Percentiles rank a stretch among this genome's conserved stretches.
phyloP scores from a whole-genome alignment of 2,888 invertebrate species.

The Apocheima hispidaria region DNA sequence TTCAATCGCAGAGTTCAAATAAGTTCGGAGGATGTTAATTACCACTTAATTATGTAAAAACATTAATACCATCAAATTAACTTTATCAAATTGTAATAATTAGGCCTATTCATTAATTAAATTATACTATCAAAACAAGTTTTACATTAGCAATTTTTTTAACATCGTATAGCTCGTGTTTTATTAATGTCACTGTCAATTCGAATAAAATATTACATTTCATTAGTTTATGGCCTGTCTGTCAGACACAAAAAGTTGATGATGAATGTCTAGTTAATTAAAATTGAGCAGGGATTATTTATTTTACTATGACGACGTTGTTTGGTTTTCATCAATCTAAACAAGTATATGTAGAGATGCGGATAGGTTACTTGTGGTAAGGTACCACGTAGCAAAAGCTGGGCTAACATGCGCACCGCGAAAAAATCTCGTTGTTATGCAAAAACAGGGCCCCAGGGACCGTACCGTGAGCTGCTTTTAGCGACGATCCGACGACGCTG shows the following conservation, averaged over 20 bases:
- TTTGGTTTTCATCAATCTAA: not conserved
- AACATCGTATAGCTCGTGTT: slow-evolving; percentile 26
- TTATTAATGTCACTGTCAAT: slow-evolving; percentile 37
- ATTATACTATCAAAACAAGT: slow-evolving; percentile 16
- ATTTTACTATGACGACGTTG: slow-evolving; percentile 3
- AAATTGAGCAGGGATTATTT: slow-evolving; percentile 2
- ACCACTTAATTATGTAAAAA: slow-evolving; percentile 25
- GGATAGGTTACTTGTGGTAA: not conserved
- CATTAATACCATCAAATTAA: slow-evolving; percentile 20
- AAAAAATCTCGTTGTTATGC: too few relatives aligned
- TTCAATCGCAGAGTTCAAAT: slow-evolving; percentile 4
- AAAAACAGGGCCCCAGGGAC: too few relatives aligned
- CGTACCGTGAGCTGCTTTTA: too few relatives aligned
- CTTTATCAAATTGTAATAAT: slow-evolving; percentile 36
- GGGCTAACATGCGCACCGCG: too few relatives aligned
- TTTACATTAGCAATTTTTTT: slow-evolving; percentile 19
- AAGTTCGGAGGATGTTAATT: slow-evolving; percentile 13
- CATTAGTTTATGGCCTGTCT: slow-evolving; percentile 25
- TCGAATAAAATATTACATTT: slow-evolving; percentile 34
- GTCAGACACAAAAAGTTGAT: slow-evolving; percentile 14
- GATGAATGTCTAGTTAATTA: slow-evolving; percentile 18
- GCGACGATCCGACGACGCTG: too few relatives aligned
- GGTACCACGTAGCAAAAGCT: too few relatives aligned
- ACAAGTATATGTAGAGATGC: not conserved
- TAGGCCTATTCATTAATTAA: slow-evolving; percentile 36